Base-by-base conservation (phyloP, 1,140 invertebrate species). In the Sycobia sp. region DNA sequence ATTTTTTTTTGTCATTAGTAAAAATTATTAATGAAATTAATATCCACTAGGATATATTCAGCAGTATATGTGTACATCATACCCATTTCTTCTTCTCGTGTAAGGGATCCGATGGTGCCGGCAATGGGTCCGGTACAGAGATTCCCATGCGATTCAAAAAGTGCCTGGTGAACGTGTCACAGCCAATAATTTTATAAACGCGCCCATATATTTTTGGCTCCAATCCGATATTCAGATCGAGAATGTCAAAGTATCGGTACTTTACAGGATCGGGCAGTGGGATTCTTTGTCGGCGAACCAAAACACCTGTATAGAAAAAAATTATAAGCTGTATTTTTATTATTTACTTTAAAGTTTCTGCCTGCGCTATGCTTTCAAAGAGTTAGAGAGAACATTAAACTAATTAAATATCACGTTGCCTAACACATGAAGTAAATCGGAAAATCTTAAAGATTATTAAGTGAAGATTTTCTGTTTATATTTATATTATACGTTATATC, bases 71-170 rank as follows among this genome's bases (percentile, higher is more conserved):
- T n/a, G n/a, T n/a, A n/a, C n/a, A n/a, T 32, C 29, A 32, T 32
- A 32, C 29, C 11, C 78, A 64, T 72, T 72, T 67, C 82, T 75
- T 41, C 82, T 75, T n/a, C 78, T 65, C 54, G 84, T 76, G 2
- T 76, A 76, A 18, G 82, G 83, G 82, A 81, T 90, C 87, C 4
- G 72, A 70, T 2, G 87, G 88, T 66, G 82, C 79, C 23, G 82
- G 73, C 38, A 90, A 81, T 0, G 90, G 85, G 76, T 91, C 86
- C 0, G 90, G 88, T 18, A 96, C 91, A 38, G 87, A 80, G 41
- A 96, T 91, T 14, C 95, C 95, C 55, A 91, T 85, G 23, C 91
- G 87, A 74, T 90, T 91, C 4, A 96, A 79, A 78, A 95, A 96
- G 43, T 86, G 86, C 66, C 91, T 80, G 0, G 94, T 96, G 73